These are phyloP conservation scores for Melipona bicolor DNA, from an alignment of 2,888 invertebrate species.

Conservation along the genomic window DNA sequence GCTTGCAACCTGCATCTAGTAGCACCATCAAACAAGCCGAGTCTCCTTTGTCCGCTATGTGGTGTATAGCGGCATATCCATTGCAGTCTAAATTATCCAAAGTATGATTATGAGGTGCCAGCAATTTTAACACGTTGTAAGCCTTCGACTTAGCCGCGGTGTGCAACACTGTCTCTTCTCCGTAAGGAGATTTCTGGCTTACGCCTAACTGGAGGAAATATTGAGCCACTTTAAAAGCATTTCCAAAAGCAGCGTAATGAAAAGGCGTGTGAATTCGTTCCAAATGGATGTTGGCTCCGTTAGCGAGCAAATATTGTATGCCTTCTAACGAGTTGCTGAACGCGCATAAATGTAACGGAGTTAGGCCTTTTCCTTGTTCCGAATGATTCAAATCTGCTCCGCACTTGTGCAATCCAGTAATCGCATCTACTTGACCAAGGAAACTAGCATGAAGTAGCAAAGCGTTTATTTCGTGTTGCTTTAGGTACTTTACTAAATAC, in stretches of 20 bases:
- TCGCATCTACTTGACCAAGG: constrained; percentile 88
- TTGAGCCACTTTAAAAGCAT: constrained; percentile 92
- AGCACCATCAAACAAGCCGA: constrained; percentile 91
- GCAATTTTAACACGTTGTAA: constrained; percentile 90
- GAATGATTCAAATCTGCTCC: constrained; percentile 90
- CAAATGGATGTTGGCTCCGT: constrained; percentile 89
- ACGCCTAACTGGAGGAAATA: constrained; percentile 91
- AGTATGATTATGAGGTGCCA: constrained; percentile 91
- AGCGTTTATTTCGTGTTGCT: constrained; percentile 89
- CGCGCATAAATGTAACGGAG: constrained; percentile 91
- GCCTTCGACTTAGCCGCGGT: constrained; percentile 94
- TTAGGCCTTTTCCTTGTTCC: constrained; percentile 90
- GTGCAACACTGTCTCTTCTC: constrained; percentile 92
- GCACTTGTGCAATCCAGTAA: constrained; percentile 87
- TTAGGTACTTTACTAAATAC: constrained; percentile 86
- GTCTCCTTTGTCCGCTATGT: constrained; percentile 92
- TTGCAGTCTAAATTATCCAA: constrained; percentile 91
- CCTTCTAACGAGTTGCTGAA: constrained; percentile 92
- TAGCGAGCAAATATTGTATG: constrained; percentile 88
- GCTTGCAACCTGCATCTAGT: constrained; percentile 89
- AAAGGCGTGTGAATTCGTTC: constrained; percentile 92
- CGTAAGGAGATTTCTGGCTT: constrained; percentile 87
- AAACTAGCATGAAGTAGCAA: constrained; percentile 91
- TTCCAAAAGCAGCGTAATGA: constrained; percentile 96
- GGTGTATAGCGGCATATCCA: constrained; percentile 92